Conservation (phyloP, 2,113 vertebrate species). For the Myotis brandtii region DNA sequence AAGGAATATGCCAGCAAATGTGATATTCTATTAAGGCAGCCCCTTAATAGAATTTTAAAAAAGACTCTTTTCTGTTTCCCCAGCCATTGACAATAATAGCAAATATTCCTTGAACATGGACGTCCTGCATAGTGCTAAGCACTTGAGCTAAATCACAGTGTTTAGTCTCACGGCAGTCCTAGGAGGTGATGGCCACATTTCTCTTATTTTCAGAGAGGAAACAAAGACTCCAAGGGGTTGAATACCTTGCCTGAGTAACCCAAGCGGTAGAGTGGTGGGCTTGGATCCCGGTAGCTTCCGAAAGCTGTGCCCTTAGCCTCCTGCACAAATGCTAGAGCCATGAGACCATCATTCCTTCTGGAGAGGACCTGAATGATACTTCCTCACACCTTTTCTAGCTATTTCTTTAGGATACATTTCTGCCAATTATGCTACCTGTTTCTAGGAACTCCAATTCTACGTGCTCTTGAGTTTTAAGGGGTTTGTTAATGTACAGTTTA, state of each 20-base stretch:
- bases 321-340: neutral
- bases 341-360: neutral
- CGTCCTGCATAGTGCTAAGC: neutral
- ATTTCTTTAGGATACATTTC: neutral
- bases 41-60: too few species aligned
- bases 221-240: neutral
- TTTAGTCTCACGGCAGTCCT: neutral
- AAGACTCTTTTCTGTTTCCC: neutral
- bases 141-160: neutral
- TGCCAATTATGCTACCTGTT: neutral
- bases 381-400: neutral
- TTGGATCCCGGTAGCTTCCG: neutral
- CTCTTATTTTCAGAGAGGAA: neutral
- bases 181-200: neutral
- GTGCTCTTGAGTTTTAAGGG: neutral
- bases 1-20: neutral
- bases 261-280: too few species aligned
- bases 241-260: neutral
- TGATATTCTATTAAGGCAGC: neutral
- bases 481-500: neutral
- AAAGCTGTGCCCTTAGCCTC: neutral
- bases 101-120: neutral
- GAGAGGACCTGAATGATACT: neutral
- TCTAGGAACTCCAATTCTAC: neutral
- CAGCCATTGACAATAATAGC: neutral